These are phyloP conservation scores for Eufriesea mexicana DNA, from an alignment of 1,140 invertebrate genomes.

Conservation along the genomic window DNA sequence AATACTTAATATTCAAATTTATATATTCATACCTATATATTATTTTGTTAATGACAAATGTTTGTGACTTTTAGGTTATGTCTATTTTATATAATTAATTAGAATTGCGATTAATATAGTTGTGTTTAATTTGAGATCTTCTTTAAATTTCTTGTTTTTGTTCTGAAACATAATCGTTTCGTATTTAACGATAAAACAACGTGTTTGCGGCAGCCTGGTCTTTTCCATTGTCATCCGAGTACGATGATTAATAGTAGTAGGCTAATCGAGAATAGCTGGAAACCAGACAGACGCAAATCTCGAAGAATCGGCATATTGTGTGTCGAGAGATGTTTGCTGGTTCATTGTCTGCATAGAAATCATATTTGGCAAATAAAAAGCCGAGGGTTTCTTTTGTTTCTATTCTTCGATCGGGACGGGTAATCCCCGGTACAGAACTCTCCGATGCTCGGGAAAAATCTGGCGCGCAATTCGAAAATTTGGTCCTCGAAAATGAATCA, in stretches of 20 bases:
- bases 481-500: neutral
- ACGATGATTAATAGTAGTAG: neutral
- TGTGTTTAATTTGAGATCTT: no score
- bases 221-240: neutral
- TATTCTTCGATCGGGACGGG: neutral
- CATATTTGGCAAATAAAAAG: slow-evolving; percentile 42
- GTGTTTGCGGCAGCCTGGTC: neutral
- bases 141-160: no score
- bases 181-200: no score
- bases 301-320: slow-evolving; percentile 41
- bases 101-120: no score
- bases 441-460: neutral
- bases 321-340: slow-evolving; percentile 15
- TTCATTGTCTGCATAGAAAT: slow-evolving; percentile 39
- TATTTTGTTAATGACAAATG: no score
- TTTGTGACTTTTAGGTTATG: no score
- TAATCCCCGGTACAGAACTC: neutral
- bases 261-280: slow-evolving; percentile 10
- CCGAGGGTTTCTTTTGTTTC: slow-evolving; percentile 25
- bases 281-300: slow-evolving; percentile 8
- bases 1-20: no score
- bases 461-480: neutral
- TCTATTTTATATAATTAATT: no score
- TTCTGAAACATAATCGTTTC: no score
- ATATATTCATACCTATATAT: no score